phyloP scores from a whole-genome alignment of 2,888 invertebrate species.

The Leptura quadrifasciata region DNA sequence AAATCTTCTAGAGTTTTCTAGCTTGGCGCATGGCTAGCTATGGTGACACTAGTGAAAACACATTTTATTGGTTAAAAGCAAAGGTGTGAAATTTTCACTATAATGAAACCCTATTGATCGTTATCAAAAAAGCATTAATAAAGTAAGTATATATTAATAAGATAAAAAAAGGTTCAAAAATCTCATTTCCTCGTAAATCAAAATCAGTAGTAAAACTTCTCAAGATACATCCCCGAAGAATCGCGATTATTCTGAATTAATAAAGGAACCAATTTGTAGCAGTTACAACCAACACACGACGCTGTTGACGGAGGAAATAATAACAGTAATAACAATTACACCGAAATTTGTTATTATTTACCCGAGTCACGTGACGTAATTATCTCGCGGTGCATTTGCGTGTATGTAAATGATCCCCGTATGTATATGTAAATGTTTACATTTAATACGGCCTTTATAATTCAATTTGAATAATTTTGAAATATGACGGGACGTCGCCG shows the following conservation, averaged over 20 bases:
- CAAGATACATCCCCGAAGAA: background rate
- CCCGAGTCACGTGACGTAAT: slow-evolving; percentile 49
- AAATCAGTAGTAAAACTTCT: too few species aligned
- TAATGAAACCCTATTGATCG: too few species aligned
- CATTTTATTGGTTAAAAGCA: too few species aligned
- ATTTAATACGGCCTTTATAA: slow-evolving; percentile 44
- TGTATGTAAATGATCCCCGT: slow-evolving; percentile 52
- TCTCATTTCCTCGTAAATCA: too few species aligned
- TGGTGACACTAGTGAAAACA: too few species aligned
- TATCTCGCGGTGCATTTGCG: slow-evolving; percentile 46
- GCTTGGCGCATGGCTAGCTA: too few species aligned
- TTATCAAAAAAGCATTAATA: too few species aligned
- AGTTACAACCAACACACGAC: background rate
- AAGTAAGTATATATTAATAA: too few species aligned
- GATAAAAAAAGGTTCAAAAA: too few species aligned
- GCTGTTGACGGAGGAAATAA: background rate
- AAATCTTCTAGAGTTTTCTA: too few species aligned
- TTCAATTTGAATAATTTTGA: slow-evolving; percentile 51
- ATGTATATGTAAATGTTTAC: slow-evolving; percentile 49
- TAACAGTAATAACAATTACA: slow-evolving; percentile 29
- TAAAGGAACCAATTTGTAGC: slow-evolving; percentile 8
- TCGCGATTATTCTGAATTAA: background rate
- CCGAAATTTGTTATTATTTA: slow-evolving; percentile 45
- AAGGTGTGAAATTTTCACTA: too few species aligned
- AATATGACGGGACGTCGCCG: background rate